Conservation (phyloP, 23 tunicate genomes). For the Phallusia fumigata region DNA sequence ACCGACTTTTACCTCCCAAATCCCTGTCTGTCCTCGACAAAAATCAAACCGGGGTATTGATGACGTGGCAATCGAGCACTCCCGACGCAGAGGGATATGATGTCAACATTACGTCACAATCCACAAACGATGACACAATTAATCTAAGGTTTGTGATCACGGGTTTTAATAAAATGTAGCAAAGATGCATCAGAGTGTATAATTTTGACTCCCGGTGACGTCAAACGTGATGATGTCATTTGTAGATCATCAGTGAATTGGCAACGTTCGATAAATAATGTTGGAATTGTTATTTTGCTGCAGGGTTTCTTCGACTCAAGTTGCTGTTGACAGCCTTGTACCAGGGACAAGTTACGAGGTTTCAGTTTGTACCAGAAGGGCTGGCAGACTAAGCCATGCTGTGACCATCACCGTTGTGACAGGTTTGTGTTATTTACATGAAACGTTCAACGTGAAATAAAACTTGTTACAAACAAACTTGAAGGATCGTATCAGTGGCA, state of each 20-base stretch:
- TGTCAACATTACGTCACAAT: not conserved
- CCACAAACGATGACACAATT: not conserved
- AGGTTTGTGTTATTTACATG: not conserved
- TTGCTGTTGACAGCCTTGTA: not conserved
- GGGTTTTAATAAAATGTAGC: not conserved
- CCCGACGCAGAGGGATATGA: slow-evolving; percentile 30
- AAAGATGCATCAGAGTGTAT: not conserved
- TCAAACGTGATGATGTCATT: too few species aligned
- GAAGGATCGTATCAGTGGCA: too few species aligned
- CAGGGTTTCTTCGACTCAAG: not conserved
- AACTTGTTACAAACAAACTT: too few species aligned
- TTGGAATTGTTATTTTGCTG: not conserved
- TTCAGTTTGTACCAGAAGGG: not conserved
- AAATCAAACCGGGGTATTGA: slow-evolving; percentile 18
- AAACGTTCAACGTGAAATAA: not conserved
- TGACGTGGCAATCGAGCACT: slow-evolving; percentile 20
- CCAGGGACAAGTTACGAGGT: slow-evolving; percentile 25
- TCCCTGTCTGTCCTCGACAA: not conserved
- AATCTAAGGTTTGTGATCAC: not conserved
- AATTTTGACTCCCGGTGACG: too few species aligned
- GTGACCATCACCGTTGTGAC: not conserved
- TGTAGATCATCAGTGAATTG: too few species aligned
- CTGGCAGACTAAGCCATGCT: not conserved
- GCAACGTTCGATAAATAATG: too few species aligned
- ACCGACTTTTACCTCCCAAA: slow-evolving; percentile 16